These are phyloP conservation scores for Drepana falcataria DNA, from an alignment of 2,888 invertebrate species.

Conservation along the genomic window DNA sequence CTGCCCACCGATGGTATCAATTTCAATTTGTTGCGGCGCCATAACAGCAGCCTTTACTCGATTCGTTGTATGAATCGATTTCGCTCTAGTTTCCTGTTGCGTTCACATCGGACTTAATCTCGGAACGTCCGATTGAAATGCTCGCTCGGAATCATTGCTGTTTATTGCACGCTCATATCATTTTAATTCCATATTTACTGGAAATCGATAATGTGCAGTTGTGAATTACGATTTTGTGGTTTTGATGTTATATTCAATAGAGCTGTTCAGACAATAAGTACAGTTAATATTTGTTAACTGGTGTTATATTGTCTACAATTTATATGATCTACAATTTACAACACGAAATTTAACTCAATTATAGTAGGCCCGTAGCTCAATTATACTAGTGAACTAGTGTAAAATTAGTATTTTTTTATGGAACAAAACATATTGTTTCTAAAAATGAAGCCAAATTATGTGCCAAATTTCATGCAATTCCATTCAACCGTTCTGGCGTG, in stretches of 20 bases:
- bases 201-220: slow-evolving; percentile 34
- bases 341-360: too few species aligned
- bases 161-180: slow-evolving; percentile 40
- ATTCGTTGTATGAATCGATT: slow-evolving; percentile 71
- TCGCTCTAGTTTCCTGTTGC: slow-evolving; percentile 72
- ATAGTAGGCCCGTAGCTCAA: too few species aligned
- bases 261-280: too few species aligned
- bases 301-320: too few species aligned
- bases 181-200: slow-evolving; percentile 44
- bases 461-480: too few species aligned
- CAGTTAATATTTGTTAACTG: too few species aligned
- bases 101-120: slow-evolving; percentile 67
- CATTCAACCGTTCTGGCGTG: too few species aligned
- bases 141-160: slow-evolving; percentile 41
- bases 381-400: too few species aligned
- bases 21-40: slow-evolving; percentile 75
- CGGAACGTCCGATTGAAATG: slow-evolving; percentile 57
- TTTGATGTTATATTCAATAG: slow-evolving; percentile 2
- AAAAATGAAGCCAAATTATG: too few species aligned
- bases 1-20: slow-evolving; percentile 75
- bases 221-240: slow-evolving; percentile 28
- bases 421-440: too few species aligned
- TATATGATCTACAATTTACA: too few species aligned
- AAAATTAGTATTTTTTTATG: too few species aligned
- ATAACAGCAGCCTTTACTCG: slow-evolving; percentile 65